Percentiles rank a stretch among this genome's conserved stretches.
These are phyloP conservation scores for Gymnoscelis rufifasciata DNA, from an alignment of 2,888 invertebrate genomes.

Conservation along the genomic window DNA sequence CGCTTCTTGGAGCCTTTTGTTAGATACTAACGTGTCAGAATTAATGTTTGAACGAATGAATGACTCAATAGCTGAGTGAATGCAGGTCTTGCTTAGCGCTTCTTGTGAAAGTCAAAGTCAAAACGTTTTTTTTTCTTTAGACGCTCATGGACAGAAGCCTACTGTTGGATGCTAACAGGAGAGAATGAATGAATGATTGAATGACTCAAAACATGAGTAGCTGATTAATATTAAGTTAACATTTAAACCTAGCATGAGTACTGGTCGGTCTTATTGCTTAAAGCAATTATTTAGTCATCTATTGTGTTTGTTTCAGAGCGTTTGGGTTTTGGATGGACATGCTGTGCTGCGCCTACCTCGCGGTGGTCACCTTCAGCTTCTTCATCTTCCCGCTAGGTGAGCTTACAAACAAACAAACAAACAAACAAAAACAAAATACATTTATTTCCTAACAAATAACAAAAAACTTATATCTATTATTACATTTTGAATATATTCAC, in stretches of 20 bases:
- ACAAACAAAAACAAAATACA: neutral
- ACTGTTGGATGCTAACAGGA: neutral
- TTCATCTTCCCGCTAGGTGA: conserved; percentile 72
- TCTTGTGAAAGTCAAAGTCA: no score
- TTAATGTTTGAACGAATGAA: no score
- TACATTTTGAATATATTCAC: no score
- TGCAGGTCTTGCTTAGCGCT: neutral
- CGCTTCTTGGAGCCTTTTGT: neutral
- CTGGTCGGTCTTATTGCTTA: no score
- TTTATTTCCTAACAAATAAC: no score
- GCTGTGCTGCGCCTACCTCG: conserved; percentile 75
- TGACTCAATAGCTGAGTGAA: neutral
- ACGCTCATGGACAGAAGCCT: no score
- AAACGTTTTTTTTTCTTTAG: no score
- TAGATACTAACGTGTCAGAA: neutral
- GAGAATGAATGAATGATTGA: no score
- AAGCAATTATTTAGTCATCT: no score
- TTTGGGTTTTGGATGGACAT: conserved; percentile 80
- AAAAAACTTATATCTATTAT: no score
- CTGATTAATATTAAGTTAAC: no score
- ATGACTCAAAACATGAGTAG: neutral
- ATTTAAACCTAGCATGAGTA: no score
- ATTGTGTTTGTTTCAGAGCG: conserved; percentile 39
- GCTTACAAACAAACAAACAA: neutral
- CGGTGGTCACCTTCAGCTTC: conserved; percentile 83